Percentiles rank a stretch among this genome's conserved stretches.
Conservation (phyloP, 2,113 vertebrate genomes). For the Ursus arctos region DNA sequence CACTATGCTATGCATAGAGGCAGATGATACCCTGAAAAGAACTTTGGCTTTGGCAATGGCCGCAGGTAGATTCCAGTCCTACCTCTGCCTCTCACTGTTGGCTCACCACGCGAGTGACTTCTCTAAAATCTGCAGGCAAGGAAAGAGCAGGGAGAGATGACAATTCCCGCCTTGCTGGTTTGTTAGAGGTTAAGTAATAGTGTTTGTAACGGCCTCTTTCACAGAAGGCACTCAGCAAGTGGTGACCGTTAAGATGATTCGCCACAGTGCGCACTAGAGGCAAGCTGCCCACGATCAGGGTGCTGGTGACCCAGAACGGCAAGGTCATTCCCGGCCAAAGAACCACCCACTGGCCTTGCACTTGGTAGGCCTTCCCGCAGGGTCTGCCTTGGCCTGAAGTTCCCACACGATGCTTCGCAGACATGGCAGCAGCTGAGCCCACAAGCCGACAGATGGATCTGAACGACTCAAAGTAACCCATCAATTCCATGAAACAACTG, state of each 20-base stretch:
- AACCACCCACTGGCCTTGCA: background rate
- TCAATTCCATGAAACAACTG: constrained; percentile 47
- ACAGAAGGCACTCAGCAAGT: background rate
- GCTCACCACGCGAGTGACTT: background rate
- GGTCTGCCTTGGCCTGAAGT: background rate
- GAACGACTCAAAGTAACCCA: background rate
- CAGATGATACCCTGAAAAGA: background rate
- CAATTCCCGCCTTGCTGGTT: background rate
- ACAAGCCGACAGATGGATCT: background rate
- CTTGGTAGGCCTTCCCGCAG: background rate
- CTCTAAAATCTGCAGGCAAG: background rate
- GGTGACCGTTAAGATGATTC: background rate
- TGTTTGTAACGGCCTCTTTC: background rate
- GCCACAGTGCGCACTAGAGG: background rate
- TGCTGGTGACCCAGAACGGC: background rate
- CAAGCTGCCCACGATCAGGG: background rate
- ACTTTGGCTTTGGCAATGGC: background rate
- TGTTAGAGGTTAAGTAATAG: background rate
- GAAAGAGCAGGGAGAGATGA: background rate
- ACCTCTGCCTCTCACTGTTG: background rate
- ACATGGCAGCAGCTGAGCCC: background rate
- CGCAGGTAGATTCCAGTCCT: background rate
- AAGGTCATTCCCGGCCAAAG: background rate
- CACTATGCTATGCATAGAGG: background rate
- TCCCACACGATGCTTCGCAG: background rate